A percentile compares a stretch with the other conserved stretches of the same genome.
These are phyloP conservation scores for Nebria salina DNA, from an alignment of 2,888 invertebrate genomes.

Conservation along the genomic window DNA sequence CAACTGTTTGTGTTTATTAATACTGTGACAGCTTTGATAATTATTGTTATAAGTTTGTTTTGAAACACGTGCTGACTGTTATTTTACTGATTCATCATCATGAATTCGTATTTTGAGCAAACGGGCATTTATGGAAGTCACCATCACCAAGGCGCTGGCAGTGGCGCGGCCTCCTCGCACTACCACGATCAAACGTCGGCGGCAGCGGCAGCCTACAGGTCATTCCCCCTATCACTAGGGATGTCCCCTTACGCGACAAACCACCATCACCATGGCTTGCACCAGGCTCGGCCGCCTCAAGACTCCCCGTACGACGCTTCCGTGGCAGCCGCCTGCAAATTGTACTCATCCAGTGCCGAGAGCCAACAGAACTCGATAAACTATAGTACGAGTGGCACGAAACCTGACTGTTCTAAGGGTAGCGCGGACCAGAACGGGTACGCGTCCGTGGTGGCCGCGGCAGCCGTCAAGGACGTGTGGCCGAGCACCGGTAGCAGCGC, in stretches of 20 bases:
- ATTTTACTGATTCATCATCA: slow-evolving; percentile 61
- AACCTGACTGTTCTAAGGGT: slow-evolving; percentile 81
- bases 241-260: slow-evolving; percentile 84
- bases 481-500: slow-evolving; percentile 77
- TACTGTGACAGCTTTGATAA: slow-evolving; percentile 16
- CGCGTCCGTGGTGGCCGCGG: slow-evolving; percentile 77
- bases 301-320: slow-evolving; percentile 93
- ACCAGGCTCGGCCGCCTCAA: slow-evolving; percentile 83
- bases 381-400: slow-evolving; percentile 68
- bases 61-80: neutral
- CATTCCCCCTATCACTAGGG: slow-evolving; percentile 86
- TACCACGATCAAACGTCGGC: slow-evolving; percentile 78
- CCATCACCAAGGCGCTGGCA: slow-evolving; percentile 81
- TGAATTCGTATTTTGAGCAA: slow-evolving; percentile 98
- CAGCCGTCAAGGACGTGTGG: slow-evolving; percentile 71
- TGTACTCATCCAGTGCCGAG: slow-evolving; percentile 74
- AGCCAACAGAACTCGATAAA: slow-evolving; percentile 69
- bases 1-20: slow-evolving; percentile 18
- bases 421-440: slow-evolving; percentile 70
- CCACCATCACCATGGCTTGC: slow-evolving; percentile 78
- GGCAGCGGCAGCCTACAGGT: slow-evolving; percentile 78
- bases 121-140: slow-evolving; percentile 94
- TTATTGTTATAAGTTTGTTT: neutral
- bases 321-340: slow-evolving; percentile 84
- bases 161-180: slow-evolving; percentile 69